Evolutionary conservation across 1,140 invertebrate genomes (phyloP).

Genomic region (Drosophila tropicalis): DNA sequence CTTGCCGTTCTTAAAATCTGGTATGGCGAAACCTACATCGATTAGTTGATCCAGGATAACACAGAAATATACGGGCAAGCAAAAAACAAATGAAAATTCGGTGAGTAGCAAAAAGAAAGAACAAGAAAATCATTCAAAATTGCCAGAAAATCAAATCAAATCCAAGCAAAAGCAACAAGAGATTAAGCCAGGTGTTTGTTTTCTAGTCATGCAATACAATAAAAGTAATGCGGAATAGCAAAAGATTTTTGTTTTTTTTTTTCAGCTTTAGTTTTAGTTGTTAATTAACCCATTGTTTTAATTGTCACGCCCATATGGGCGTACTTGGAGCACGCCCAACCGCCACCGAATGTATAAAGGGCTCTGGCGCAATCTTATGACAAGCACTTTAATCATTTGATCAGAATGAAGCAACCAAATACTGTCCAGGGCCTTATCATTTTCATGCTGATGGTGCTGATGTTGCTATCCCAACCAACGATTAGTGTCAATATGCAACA

Average conservation of each 20-base stretch:
- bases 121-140: slow-evolving; percentile 18
- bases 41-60: slow-evolving; percentile 52
- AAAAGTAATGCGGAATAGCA: background rate
- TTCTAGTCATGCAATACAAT: slow-evolving; percentile 40
- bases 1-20: slow-evolving; percentile 84
- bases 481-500: slow-evolving; percentile 72
- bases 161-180: slow-evolving; percentile 2
- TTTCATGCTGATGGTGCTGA: slow-evolving; percentile 32
- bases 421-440: slow-evolving; percentile 17
- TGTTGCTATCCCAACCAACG: slow-evolving; percentile 17
- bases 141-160: slow-evolving; percentile 35
- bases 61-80: slow-evolving; percentile 30
- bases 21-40: slow-evolving; percentile 81
- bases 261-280: too few relatives aligned
- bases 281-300: slow-evolving; percentile 16
- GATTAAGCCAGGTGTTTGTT: background rate
- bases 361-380: background rate
- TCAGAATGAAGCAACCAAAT: slow-evolving; percentile 29
- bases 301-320: slow-evolving; percentile 1
- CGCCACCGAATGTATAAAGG: slow-evolving; percentile 7
- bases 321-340: background rate
- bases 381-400: slow-evolving; percentile 5
- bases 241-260: background rate
- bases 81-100: slow-evolving; percentile 32
- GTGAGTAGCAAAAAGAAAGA: slow-evolving; percentile 45